Conservation (phyloP, 2,797 vertebrate genomes). For the Myotis pilosus region DNA sequence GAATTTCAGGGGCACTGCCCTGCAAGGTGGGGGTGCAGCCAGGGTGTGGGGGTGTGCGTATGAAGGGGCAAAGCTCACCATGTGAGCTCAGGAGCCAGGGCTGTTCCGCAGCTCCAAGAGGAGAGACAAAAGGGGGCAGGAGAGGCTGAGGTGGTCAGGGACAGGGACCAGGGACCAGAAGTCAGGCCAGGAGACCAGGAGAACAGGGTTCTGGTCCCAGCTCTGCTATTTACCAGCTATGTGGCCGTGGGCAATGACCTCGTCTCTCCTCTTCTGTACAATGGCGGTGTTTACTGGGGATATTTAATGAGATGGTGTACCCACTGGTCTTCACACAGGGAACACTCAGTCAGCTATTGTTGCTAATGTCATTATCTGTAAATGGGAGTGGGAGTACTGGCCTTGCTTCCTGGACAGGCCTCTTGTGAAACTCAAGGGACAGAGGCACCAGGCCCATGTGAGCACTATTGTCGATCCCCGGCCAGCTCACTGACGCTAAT, state of each 20-base stretch:
- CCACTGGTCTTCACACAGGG: background rate
- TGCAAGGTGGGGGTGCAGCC: background rate
- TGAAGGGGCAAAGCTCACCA: background rate
- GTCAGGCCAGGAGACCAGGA: background rate
- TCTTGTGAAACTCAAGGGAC: slow-evolving; percentile 17
- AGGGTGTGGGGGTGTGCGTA: background rate
- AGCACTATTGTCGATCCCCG: background rate
- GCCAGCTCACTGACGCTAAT: slow-evolving; percentile 18
- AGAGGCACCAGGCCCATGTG: background rate
- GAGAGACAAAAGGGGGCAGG: background rate
- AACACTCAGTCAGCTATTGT: background rate
- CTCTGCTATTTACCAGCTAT: background rate
- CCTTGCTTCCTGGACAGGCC: slow-evolving; percentile 22
- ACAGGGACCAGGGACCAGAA: too few relatives aligned
- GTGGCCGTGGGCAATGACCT: background rate
- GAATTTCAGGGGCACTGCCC: background rate
- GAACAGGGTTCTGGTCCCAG: background rate
- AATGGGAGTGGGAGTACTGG: background rate
- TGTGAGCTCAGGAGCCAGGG: background rate
- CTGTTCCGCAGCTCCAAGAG: background rate
- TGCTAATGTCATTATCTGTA: background rate
- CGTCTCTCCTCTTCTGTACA: background rate
- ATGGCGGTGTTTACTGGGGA: background rate
- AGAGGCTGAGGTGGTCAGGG: background rate
- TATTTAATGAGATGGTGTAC: background rate